Conservation (phyloP, 2,888 invertebrate genomes). For the Brassicogethes aeneus region DNA sequence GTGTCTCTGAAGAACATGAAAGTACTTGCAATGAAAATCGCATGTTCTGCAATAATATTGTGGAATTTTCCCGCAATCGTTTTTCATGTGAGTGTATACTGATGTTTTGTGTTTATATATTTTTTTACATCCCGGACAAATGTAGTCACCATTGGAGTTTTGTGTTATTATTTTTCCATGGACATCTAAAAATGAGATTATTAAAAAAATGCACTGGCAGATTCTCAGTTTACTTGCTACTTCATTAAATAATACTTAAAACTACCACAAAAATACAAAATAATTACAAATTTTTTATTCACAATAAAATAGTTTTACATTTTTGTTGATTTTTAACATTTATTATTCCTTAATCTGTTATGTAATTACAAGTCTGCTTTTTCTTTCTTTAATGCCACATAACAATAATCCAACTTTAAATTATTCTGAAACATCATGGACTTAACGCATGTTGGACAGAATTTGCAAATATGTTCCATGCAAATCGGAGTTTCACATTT, state of each 20-base stretch:
- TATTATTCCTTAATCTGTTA: too few species aligned
- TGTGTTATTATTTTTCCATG: conserved; percentile 10
- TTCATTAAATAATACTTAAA: too few species aligned
- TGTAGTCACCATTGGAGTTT: conserved; percentile 21
- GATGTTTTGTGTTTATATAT: conserved; percentile 69
- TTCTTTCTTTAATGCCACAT: too few species aligned
- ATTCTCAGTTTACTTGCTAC: too few species aligned
- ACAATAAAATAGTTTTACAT: background rate
- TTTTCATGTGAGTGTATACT: conserved; percentile 61
- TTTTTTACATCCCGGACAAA: conserved; percentile 63
- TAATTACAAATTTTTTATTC: background rate
- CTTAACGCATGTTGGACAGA: background rate
- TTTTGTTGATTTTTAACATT: too few species aligned
- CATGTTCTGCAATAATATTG: conserved; percentile 28
- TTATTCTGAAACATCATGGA: too few species aligned
- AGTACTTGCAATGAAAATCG: conserved; percentile 27
- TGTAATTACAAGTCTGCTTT: too few species aligned
- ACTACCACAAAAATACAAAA: background rate
- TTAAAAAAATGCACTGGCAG: too few species aligned
- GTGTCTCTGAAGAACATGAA: conserved; percentile 29
- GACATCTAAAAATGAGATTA: conserved; percentile 1
- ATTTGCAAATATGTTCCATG: background rate
- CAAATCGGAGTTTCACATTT: background rate
- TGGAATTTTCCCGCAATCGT: conserved; percentile 52
- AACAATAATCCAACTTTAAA: too few species aligned